Conservation (phyloP, 2,888 invertebrate genomes). For the Harpalus rubripes region DNA sequence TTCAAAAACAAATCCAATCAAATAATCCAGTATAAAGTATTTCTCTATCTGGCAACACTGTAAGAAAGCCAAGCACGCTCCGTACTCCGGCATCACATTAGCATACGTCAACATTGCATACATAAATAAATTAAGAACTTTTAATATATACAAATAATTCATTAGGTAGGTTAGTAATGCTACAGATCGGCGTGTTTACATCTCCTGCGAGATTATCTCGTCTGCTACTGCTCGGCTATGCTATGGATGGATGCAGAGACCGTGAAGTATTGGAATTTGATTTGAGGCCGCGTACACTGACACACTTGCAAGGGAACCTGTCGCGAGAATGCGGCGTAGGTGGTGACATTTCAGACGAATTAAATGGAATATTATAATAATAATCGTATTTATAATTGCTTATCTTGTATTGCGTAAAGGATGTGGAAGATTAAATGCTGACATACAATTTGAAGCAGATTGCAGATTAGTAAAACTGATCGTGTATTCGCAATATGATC, state of each 20-base stretch:
- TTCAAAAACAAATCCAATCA: neutral
- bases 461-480: too few species aligned
- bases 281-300: conserved; percentile 51
- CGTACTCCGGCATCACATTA: conserved; percentile 61
- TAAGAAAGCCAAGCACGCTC: conserved; percentile 38
- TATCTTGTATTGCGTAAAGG: too few species aligned
- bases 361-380: neutral
- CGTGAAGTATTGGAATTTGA: conserved; percentile 60
- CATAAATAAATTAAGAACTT: conserved; percentile 69
- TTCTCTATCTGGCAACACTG: conserved; percentile 7
- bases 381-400: neutral
- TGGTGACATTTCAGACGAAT: conserved; percentile 11
- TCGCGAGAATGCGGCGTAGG: conserved; percentile 20
- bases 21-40: neutral
- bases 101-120: conserved; percentile 70
- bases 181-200: conserved; percentile 60
- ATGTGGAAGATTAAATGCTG: too few species aligned
- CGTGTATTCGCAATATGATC: too few species aligned
- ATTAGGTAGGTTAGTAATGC: conserved; percentile 67
- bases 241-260: neutral
- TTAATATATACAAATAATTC: conserved; percentile 69
- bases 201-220: conserved; percentile 51
- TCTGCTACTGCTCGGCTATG: conserved; percentile 19
- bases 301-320: conserved; percentile 50
- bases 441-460: too few species aligned